Evolutionary conservation across 1,140 invertebrate species (phyloP).

Genomic region (Zaprionus kolodkinae): DNA sequence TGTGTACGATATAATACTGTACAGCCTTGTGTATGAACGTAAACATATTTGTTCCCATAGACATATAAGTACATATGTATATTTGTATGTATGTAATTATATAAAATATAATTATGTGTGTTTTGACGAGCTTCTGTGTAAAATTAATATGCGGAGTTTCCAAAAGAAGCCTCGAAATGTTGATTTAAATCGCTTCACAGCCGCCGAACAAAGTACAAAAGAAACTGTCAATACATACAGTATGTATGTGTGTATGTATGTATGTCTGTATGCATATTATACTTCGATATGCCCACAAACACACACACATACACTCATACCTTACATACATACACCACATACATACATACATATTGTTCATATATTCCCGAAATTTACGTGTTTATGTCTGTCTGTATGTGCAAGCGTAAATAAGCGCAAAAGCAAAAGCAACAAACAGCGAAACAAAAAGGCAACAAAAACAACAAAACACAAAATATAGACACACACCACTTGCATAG

Average conservation of each 20-base stretch:
- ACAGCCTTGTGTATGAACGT: too few relatives aligned
- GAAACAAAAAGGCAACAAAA: constrained; percentile 31
- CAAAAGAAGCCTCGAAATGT: neutral
- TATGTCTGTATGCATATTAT: neutral
- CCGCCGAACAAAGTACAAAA: neutral
- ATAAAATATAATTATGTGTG: neutral
- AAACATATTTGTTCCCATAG: too few relatives aligned
- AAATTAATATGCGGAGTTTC: neutral
- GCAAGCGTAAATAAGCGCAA: constrained; percentile 25
- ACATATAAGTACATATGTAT: neutral
- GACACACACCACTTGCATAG: constrained; percentile 71
- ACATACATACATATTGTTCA: constrained; percentile 14
- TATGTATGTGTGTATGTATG: too few relatives aligned
- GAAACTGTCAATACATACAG: neutral
- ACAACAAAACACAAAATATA: constrained; percentile 42
- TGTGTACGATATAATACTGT: too few relatives aligned
- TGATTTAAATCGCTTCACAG: neutral
- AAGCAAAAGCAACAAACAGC: constrained; percentile 45
- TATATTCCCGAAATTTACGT: neutral
- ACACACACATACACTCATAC: neutral
- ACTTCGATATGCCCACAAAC: neutral
- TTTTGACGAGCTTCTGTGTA: neutral
- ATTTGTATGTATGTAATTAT: neutral
- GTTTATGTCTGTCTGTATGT: neutral
- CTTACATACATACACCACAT: neutral